Base-by-base conservation (phyloP, 2,797 vertebrate genomes). In the Coluber constrictor region DNA sequence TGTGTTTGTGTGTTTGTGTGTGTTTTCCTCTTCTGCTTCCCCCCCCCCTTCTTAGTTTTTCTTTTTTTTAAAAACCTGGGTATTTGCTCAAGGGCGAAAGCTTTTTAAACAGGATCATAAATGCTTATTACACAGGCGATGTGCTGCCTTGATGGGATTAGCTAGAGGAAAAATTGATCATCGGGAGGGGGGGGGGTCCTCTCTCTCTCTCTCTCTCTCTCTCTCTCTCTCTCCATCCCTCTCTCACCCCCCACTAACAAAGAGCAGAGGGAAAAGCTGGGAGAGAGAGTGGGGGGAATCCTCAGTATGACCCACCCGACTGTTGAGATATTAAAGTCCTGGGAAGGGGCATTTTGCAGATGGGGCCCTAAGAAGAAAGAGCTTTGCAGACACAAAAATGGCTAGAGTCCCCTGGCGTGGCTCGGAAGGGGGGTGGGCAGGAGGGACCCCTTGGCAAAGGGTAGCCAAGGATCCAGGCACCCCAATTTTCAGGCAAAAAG, bases 11-110 rank as follows among this genome's bases (percentile, higher is more conserved):
- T 66, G 32, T 18, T 16, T 61, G 83, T 29, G 86, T 88, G 5
- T 61, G 51, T 86, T 88, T 20, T 54, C 89, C 1, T 43, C 23
- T 27, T 15, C 32, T 0, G 3, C 20, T n/a, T 29, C 2, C 9
- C 27, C 54, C 27, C 5, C 8, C 60, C 51, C 90, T 87, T 87
- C 88, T 90, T 87, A 91, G n/a, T 56, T 92, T 61, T 61, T 27
- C 20, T 57, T 3, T 55, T 59, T n/a, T n/a, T n/a, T n/a, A n/a
- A n/a, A 57, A 63, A 61, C 16, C 88, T 27, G 8, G 51, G 90
- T 74, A 94, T 91, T 92, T 89, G 92, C 92, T 94, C 93, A 94
- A 94, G 93, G 93, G 93, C 92, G 92, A 92, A 94, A 92, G 93
- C 93, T 92, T 92, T 92, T 92, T 92, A 86, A 94, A 66, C 92